Evolutionary conservation across 2,113 vertebrate genomes (phyloP).

Genomic region (Muntiacus reevesi): DNA sequence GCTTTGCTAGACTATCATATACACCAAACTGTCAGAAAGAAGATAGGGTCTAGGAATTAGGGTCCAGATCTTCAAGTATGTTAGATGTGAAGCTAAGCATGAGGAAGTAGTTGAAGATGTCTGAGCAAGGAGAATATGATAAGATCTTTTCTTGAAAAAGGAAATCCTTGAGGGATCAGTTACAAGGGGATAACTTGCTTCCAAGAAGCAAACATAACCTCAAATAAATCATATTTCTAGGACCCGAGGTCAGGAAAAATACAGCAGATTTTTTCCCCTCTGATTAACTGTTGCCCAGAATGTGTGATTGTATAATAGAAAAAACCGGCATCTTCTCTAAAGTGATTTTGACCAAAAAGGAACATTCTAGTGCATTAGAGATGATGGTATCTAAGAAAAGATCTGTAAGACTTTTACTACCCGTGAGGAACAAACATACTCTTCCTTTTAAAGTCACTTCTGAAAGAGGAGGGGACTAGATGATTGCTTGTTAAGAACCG

Average conservation of each 20-base stretch:
- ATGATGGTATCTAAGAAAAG: neutral
- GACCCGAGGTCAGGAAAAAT: neutral
- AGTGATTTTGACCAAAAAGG: neutral
- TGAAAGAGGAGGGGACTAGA: neutral
- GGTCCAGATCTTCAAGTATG: neutral
- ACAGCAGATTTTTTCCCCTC: neutral
- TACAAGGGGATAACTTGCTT: neutral
- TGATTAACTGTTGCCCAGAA: neutral
- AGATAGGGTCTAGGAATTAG: neutral
- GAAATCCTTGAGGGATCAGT: neutral
- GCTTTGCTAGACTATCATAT: rapidly evolving
- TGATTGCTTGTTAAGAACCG: neutral
- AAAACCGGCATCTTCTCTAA: neutral
- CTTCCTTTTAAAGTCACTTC: conserved; percentile 1
- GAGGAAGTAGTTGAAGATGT: neutral
- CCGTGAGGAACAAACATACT: neutral
- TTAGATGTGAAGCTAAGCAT: neutral
- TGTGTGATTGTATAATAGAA: neutral
- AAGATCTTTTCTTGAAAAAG: neutral
- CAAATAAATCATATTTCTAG: neutral
- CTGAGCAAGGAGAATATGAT: neutral
- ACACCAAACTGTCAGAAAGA: neutral
- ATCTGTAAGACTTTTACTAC: neutral
- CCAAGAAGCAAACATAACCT: neutral
- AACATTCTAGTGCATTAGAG: neutral